phyloP scores from a whole-genome alignment of 2,113 vertebrate species.

The Leucoraja erinaceus region DNA sequence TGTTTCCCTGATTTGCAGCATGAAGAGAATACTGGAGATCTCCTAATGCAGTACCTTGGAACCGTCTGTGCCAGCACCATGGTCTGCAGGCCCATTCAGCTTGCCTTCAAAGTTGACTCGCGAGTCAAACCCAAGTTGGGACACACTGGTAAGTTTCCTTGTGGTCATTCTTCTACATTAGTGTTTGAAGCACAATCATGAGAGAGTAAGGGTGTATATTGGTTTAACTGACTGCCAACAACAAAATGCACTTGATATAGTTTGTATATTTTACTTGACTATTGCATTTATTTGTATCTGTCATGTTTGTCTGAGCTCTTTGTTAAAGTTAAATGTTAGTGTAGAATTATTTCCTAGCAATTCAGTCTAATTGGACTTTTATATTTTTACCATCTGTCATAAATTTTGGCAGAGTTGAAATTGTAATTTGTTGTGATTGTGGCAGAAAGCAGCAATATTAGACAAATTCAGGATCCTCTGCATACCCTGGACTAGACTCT shows the following conservation, averaged over 20 bases:
- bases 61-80: not conserved
- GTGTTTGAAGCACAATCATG: not conserved
- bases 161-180: not conserved
- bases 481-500: not conserved
- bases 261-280: not conserved
- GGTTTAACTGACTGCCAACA: not conserved
- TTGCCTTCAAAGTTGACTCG: not conserved
- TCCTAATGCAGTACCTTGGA: constrained; percentile 30
- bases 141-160: not conserved
- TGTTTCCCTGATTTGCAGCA: not conserved
- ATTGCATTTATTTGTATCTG: not conserved
- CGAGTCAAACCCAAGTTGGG: not conserved
- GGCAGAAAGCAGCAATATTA: too few relatives aligned
- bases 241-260: not conserved
- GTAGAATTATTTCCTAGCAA: not conserved
- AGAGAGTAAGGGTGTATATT: not conserved
- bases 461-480: not conserved
- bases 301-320: not conserved
- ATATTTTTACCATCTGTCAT: not conserved
- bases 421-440: not conserved
- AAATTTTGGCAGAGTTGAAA: too few relatives aligned
- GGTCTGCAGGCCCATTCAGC: constrained; percentile 25
- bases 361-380: not conserved
- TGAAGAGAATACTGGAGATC: not conserved
- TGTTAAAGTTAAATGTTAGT: not conserved